Percentiles rank a stretch among this genome's conserved stretches.
Evolutionary conservation across 2,113 vertebrate species (phyloP).

Genomic region (Ameiurus melas): DNA sequence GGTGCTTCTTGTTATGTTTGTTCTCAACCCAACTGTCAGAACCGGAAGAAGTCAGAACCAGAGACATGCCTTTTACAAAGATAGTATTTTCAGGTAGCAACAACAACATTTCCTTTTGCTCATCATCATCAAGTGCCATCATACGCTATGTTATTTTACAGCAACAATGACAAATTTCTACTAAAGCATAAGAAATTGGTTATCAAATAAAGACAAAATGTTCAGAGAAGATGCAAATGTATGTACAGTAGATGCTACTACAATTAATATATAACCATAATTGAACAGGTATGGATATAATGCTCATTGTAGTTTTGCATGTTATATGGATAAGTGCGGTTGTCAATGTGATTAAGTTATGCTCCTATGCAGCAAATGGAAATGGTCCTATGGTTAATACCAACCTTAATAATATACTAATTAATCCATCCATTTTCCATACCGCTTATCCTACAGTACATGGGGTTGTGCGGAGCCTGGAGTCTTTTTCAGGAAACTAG

Average conservation of each 20-base stretch:
- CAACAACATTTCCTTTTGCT: neutral
- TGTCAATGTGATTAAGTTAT: neutral
- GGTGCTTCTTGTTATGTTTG: conserved; percentile 15
- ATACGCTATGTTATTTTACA: neutral
- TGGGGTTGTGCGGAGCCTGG: too few relatives aligned
- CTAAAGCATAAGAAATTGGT: neutral
- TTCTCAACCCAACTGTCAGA: conserved; percentile 2
- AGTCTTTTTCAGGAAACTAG: too few relatives aligned
- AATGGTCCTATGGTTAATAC: neutral
- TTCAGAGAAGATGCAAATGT: neutral
- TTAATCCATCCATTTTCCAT: neutral
- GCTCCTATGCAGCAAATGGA: neutral
- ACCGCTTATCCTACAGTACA: too few relatives aligned
- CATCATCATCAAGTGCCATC: neutral
- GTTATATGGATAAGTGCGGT: neutral
- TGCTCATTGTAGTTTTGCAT: neutral
- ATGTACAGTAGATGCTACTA: neutral
- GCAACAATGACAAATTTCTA: neutral
- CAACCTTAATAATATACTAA: neutral
- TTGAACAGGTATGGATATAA: neutral
- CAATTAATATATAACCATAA: neutral
- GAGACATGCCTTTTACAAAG: neutral
- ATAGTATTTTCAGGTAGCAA: neutral
- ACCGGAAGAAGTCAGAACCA: neutral
- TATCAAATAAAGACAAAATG: neutral